These are phyloP conservation scores for Bergia sp. DNA, from an alignment of 92 coral and sea anemone genomes.

Conservation along the genomic window DNA sequence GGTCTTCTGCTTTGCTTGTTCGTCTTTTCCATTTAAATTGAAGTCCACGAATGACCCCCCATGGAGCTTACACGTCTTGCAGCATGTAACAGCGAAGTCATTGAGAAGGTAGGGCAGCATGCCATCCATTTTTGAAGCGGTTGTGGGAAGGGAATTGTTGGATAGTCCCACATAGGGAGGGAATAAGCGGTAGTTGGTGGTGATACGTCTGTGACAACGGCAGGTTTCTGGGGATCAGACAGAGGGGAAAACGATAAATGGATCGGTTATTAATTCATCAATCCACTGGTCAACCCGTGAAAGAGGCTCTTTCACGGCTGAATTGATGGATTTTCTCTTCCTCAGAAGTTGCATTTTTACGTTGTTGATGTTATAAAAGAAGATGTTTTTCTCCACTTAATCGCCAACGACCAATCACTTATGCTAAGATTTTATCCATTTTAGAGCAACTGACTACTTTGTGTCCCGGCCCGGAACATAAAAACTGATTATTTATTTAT, in stretches of 20 bases:
- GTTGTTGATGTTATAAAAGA: too few species aligned
- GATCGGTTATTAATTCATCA: not conserved
- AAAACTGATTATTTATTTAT: too few species aligned
- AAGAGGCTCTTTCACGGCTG: too few species aligned
- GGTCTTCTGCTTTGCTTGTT: constrained; percentile 58
- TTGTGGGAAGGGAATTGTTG: constrained; percentile 10
- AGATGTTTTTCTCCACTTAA: too few species aligned
- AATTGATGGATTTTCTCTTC: too few species aligned
- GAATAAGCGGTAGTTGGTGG: constrained; percentile 77
- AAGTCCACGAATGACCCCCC: constrained; percentile 80
- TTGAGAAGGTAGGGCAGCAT: constrained; percentile 77
- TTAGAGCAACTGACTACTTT: too few species aligned
- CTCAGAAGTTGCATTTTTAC: too few species aligned
- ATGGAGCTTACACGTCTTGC: constrained; percentile 74
- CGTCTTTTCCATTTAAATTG: constrained; percentile 64
- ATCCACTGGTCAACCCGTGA: not conserved
- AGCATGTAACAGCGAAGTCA: constrained; percentile 71
- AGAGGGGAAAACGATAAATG: not conserved
- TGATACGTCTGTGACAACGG: constrained; percentile 73
- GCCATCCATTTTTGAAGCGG: constrained; percentile 66
- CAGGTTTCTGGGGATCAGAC: constrained; percentile 68
- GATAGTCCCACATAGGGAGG: constrained; percentile 71
- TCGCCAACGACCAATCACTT: too few species aligned
- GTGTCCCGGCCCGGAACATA: too few species aligned
- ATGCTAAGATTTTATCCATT: too few species aligned